Evolutionary conservation across 2,888 invertebrate species (phyloP).

Genomic region (Dioctria linearis): DNA sequence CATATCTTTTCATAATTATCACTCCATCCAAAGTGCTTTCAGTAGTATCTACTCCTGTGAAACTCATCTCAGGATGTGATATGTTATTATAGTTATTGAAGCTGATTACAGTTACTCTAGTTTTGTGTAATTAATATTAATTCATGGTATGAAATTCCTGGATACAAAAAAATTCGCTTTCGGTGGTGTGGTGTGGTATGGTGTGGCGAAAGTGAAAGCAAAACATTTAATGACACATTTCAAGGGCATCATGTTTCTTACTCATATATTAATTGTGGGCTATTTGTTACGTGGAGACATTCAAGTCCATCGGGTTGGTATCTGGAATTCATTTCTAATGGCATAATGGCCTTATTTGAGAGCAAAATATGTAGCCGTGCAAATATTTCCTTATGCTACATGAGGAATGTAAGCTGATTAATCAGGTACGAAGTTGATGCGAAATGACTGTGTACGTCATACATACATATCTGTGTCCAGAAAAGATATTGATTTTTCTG

Average conservation of each 20-base stretch:
- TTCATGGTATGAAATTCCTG: neutral
- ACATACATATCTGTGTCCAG: too few relatives aligned
- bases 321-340: neutral
- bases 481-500: too few relatives aligned
- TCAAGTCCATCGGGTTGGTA: neutral
- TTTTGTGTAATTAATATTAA: neutral
- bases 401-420: neutral
- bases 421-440: too few relatives aligned
- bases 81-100: neutral
- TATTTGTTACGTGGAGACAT: neutral
- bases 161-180: neutral
- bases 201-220: slow-evolving; percentile 6
- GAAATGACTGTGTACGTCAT: too few relatives aligned
- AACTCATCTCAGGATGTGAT: neutral
- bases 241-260: neutral
- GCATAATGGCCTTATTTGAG: neutral
- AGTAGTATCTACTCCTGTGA: neutral
- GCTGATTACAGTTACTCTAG: neutral
- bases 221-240: neutral
- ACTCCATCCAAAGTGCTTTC: neutral
- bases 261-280: neutral
- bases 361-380: neutral
- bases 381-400: neutral
- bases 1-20: neutral
- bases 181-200: too few relatives aligned